Conservation (phyloP, 1,140 invertebrate species). For the Calliopsis andreniformis region DNA sequence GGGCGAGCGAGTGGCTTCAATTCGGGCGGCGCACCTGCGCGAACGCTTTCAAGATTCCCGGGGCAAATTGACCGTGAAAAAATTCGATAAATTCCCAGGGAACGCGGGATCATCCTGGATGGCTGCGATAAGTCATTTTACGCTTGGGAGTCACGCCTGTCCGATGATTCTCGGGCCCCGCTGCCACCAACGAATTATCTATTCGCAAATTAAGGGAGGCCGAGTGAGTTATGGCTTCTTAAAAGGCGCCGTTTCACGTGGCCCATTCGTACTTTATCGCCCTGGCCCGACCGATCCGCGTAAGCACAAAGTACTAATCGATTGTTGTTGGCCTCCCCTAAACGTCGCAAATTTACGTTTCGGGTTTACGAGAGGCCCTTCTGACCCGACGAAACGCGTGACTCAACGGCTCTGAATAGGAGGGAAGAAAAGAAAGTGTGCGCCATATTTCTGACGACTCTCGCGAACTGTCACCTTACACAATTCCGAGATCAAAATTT, state of each 20-base stretch:
- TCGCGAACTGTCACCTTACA: not conserved
- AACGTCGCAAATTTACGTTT: constrained; percentile 72
- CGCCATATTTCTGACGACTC: not conserved
- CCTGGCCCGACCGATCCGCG: constrained; percentile 47
- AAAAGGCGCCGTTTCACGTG: constrained; percentile 66
- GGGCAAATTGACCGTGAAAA: constrained; percentile 16
- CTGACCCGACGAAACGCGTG: constrained; percentile 23
- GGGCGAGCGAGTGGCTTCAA: too few relatives aligned
- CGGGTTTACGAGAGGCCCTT: constrained; percentile 65
- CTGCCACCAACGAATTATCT: constrained; percentile 44
- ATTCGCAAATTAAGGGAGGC: constrained; percentile 56
- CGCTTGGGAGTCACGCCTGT: constrained; percentile 39
- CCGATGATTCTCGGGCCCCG: constrained; percentile 20
- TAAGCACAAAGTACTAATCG: constrained; percentile 69
- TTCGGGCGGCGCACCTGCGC: too few relatives aligned
- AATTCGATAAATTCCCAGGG: constrained; percentile 20
- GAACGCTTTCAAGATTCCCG: not conserved
- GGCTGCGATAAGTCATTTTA: constrained; percentile 43
- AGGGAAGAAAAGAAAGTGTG: not conserved
- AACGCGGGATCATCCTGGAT: not conserved
- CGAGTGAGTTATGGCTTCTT: constrained; percentile 70
- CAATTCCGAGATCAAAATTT: constrained; percentile 49
- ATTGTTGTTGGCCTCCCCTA: constrained; percentile 58
- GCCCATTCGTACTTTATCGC: constrained; percentile 61
- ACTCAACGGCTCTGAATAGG: not conserved